A percentile compares a stretch with the other conserved stretches of the same genome.
Evolutionary conservation across 64 coral and sea anemone species (phyloP).

Genomic region (Actinia equina): DNA sequence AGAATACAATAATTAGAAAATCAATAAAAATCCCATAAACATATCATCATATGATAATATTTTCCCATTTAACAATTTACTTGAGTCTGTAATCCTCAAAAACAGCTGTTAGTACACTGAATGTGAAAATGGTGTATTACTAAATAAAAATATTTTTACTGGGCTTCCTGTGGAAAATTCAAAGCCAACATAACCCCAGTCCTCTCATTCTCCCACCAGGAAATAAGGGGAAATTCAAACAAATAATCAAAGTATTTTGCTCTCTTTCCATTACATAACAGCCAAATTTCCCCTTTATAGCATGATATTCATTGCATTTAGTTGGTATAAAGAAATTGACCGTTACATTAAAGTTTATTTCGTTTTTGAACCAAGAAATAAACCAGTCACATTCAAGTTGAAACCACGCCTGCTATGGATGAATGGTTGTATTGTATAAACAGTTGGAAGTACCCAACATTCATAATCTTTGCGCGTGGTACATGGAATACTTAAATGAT

Average conservation of each 20-base stretch:
- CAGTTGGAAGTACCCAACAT: not conserved
- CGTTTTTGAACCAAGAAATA: not conserved
- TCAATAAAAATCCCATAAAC: too few relatives aligned
- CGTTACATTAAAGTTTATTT: not conserved
- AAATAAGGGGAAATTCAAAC: not conserved
- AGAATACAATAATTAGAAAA: too few relatives aligned
- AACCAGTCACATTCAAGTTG: not conserved
- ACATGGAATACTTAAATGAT: not conserved
- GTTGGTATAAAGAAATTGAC: not conserved
- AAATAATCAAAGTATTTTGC: not conserved
- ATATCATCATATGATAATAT: too few relatives aligned
- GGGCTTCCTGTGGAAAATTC: not conserved
- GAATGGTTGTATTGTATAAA: not conserved
- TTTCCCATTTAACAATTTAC: too few relatives aligned
- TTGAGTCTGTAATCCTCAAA: too few relatives aligned
- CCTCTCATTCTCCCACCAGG: not conserved
- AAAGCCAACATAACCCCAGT: not conserved
- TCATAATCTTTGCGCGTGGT: too few relatives aligned
- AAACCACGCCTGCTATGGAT: slow-evolving; percentile 5
- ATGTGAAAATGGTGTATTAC: not conserved
- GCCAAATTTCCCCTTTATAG: not conserved
- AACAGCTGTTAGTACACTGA: too few relatives aligned
- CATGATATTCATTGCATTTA: not conserved
- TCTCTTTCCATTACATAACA: not conserved
- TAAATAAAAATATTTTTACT: not conserved